phyloP scores from a whole-genome alignment of 2,797 vertebrate genomes.

The Poeciliopsis paucimaculata region DNA sequence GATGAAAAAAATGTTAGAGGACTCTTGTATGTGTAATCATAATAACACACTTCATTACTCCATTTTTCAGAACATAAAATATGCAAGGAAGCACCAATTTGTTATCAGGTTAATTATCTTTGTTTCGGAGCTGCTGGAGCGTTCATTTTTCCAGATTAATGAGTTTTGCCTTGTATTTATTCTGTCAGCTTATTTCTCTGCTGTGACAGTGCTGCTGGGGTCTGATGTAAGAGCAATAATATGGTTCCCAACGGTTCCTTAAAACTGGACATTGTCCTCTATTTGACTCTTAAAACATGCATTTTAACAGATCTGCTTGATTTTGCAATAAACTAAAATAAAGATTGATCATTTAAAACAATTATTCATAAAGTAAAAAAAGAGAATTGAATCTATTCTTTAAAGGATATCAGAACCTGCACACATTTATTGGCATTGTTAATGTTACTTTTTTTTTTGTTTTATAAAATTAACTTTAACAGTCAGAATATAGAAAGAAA shows the following conservation, averaged over 20 bases:
- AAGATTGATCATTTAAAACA: background rate
- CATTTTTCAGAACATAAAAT: slow-evolving; percentile 67
- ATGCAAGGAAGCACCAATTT: slow-evolving; percentile 75
- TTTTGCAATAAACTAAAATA: background rate
- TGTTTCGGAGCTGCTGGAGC: slow-evolving; percentile 73
- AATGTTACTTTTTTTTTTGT: background rate
- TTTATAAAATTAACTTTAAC: background rate
- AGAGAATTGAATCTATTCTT: background rate
- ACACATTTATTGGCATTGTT: background rate
- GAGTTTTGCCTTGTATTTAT: slow-evolving; percentile 76
- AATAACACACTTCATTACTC: slow-evolving; percentile 74
- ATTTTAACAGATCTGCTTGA: background rate
- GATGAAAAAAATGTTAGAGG: slow-evolving; percentile 60
- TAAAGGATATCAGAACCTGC: background rate
- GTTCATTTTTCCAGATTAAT: slow-evolving; percentile 73
- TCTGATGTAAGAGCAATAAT: slow-evolving; percentile 47
- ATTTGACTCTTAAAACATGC: background rate
- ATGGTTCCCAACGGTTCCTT: background rate
- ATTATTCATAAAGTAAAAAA: background rate
- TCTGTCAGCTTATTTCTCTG: slow-evolving; percentile 45
- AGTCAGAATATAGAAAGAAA: background rate
- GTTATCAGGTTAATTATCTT: slow-evolving; percentile 80
- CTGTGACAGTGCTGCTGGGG: slow-evolving; percentile 31
- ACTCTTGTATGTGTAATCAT: slow-evolving; percentile 56
- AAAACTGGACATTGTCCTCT: background rate